These are phyloP conservation scores for Euzophera pinguis DNA, from an alignment of 2,888 invertebrate genomes.

Conservation along the genomic window DNA sequence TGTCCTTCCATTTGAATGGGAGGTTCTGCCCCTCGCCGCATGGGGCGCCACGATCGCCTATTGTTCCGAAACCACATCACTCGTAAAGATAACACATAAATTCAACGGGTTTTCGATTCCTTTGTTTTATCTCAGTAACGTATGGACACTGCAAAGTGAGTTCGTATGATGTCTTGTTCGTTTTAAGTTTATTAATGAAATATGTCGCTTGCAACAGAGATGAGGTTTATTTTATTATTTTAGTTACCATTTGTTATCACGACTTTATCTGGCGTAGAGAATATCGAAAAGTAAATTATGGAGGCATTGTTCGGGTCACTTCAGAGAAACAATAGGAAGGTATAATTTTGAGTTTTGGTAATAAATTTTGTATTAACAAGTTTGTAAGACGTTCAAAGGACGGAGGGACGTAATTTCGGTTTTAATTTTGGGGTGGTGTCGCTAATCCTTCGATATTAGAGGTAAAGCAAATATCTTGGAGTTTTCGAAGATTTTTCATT, in stretches of 20 bases:
- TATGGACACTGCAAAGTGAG: constrained; percentile 79
- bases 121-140: constrained; percentile 78
- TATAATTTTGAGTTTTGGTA: constrained; percentile 63
- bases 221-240: constrained; percentile 75
- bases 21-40: constrained; percentile 59
- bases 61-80: constrained; percentile 67
- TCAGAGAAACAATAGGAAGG: constrained; percentile 67
- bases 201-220: constrained; percentile 71
- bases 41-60: constrained; percentile 77
- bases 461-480: constrained; percentile 53
- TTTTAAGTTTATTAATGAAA: constrained; percentile 79
- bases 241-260: constrained; percentile 80
- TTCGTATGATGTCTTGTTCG: constrained; percentile 72
- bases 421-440: constrained; percentile 68
- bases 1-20: constrained; percentile 21
- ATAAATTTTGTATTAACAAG: constrained; percentile 71
- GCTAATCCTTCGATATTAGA: constrained; percentile 73
- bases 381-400: constrained; percentile 33
- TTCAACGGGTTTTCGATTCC: constrained; percentile 67
- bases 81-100: constrained; percentile 75
- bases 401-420: constrained; percentile 49
- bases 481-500: constrained; percentile 38
- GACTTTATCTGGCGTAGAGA: constrained; percentile 74
- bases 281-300: constrained; percentile 77
- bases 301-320: constrained; percentile 71